Evolutionary conservation across 2,113 vertebrate genomes (phyloP).

Genomic region (mouse (Mus musculus)): DNA sequence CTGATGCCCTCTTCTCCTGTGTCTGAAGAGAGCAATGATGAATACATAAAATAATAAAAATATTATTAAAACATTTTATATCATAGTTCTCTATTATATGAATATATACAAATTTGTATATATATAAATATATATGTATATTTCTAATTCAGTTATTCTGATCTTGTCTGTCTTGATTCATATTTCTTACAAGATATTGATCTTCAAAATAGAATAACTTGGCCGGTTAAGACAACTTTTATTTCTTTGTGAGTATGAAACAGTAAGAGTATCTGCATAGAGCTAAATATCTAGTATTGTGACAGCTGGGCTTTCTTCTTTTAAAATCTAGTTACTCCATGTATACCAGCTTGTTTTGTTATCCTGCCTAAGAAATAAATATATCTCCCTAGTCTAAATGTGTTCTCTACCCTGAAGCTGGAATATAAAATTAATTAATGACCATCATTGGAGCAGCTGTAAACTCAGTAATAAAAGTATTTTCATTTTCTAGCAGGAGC

Average conservation of each 20-base stretch:
- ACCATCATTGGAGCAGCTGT: conserved; percentile 22
- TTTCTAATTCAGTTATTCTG: background rate
- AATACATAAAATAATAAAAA: too few relatives aligned
- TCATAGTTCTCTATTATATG: background rate
- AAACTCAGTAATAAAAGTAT: background rate
- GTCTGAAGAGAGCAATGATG: too few relatives aligned
- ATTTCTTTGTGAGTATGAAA: background rate
- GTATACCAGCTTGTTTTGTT: background rate
- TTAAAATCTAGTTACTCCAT: background rate
- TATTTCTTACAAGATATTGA: background rate
- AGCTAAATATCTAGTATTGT: background rate
- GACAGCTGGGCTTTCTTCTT: background rate
- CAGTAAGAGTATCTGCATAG: background rate
- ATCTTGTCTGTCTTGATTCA: background rate
- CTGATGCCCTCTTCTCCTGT: too few relatives aligned
- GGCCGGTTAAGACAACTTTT: background rate
- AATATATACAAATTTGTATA: background rate
- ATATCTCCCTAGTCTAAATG: background rate
- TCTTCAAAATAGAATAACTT: background rate
- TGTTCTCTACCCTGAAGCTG: background rate
- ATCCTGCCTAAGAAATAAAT: background rate
- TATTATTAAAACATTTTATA: background rate
- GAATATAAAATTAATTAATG: conserved; percentile 40
- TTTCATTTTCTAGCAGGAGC: conserved; percentile 9
- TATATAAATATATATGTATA: background rate